These are phyloP conservation scores for Orussus abietinus DNA, from an alignment of 1,140 invertebrate species.

Conservation along the genomic window DNA sequence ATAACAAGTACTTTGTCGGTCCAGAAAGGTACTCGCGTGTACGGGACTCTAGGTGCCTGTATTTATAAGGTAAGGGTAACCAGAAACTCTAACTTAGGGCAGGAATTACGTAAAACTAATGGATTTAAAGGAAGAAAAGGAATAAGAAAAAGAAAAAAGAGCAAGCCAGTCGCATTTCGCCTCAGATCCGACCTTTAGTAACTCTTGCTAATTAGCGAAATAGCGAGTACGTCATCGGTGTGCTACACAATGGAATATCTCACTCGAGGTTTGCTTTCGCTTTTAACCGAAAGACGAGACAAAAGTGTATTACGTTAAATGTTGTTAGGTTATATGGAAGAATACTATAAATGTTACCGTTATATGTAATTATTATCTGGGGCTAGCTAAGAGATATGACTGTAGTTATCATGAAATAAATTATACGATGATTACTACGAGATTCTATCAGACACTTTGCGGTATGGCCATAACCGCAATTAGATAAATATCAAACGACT, in stretches of 20 bases:
- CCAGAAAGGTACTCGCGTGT: too few relatives aligned
- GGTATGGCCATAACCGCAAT: too few relatives aligned
- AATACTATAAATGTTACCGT: slow-evolving; percentile 52
- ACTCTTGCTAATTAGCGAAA: slow-evolving; percentile 1
- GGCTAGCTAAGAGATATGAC: slow-evolving; percentile 26
- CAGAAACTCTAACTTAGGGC: too few relatives aligned
- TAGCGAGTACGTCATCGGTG: background rate
- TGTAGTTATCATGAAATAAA: slow-evolving; percentile 32
- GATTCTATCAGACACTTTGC: too few relatives aligned
- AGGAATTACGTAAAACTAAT: too few relatives aligned
- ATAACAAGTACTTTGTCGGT: too few relatives aligned
- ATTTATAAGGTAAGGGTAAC: too few relatives aligned
- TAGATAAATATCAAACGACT: background rate
- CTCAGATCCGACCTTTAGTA: too few relatives aligned
- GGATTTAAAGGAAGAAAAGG: too few relatives aligned
- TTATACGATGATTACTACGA: slow-evolving; percentile 26
- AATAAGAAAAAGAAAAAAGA: slow-evolving; percentile 6
- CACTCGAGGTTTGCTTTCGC: slow-evolving; percentile 9
- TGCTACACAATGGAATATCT: background rate
- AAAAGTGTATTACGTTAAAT: slow-evolving; percentile 44
- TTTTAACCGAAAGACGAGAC: slow-evolving; percentile 14
- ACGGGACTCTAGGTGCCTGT: too few relatives aligned
- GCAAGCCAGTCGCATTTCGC: background rate
- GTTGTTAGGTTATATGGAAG: slow-evolving; percentile 47
- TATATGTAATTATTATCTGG: slow-evolving; percentile 47